A percentile compares a stretch with the other conserved stretches of the same genome.
Evolutionary conservation across 2,888 invertebrate genomes (phyloP).

Genomic region (Abscondita cerata): DNA sequence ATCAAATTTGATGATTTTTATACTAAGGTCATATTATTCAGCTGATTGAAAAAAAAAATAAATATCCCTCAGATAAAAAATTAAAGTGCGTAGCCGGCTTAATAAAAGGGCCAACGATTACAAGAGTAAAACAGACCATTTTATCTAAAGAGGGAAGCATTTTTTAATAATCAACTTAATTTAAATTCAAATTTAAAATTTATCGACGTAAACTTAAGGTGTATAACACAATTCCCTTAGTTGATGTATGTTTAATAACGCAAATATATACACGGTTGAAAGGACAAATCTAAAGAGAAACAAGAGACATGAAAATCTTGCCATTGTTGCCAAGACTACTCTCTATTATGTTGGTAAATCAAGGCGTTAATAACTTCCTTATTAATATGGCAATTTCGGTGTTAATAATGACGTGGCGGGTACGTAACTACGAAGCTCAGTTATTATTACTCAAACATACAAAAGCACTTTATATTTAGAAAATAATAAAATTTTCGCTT

Average conservation of each 20-base stretch:
- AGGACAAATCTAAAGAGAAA: constrained; percentile 20
- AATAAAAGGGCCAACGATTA: constrained; percentile 27
- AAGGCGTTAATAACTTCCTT: constrained; percentile 18
- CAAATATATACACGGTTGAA: constrained; percentile 23
- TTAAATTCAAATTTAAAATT: no score
- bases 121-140: constrained; percentile 11
- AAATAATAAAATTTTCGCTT: no score
- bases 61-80: constrained; percentile 27
- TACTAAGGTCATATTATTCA: no score
- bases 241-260: constrained; percentile 19
- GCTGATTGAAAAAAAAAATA: constrained; percentile 27
- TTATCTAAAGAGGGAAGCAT: no score
- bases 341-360: constrained; percentile 20
- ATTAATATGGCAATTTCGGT: constrained; percentile 19
- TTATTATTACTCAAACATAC: not conserved
- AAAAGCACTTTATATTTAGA: no score
- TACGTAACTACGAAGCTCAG: not conserved
- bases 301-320: constrained; percentile 21
- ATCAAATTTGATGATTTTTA: not conserved
- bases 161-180: no score
- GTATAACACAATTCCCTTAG: constrained; percentile 4
- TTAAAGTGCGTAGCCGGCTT: constrained; percentile 26
- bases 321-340: constrained; percentile 23
- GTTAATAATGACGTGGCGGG: constrained; percentile 12
- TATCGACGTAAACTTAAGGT: constrained; percentile 4